Evolutionary conservation across 2,113 vertebrate species (phyloP).

Genomic region (Jaculus jaculus): DNA sequence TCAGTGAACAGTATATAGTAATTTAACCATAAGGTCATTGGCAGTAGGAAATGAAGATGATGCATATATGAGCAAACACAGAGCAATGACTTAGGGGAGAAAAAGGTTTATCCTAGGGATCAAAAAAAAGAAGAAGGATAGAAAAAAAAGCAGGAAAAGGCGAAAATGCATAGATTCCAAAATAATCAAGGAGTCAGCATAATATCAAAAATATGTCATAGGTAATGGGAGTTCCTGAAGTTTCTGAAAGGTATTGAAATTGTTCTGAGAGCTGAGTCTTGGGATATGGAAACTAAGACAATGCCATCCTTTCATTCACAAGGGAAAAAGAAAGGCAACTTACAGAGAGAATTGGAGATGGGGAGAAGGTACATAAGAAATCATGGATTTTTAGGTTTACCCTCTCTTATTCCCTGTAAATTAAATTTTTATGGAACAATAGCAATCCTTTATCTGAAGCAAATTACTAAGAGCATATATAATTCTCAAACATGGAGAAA

Average conservation of each 20-base stretch:
- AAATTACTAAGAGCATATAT: not conserved
- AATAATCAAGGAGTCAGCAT: not conserved
- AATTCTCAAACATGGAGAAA: not conserved
- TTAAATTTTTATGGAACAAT: constrained; percentile 18
- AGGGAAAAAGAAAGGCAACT: not conserved
- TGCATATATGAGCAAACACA: not conserved
- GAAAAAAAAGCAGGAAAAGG: not conserved
- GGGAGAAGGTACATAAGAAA: not conserved
- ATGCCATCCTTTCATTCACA: not conserved
- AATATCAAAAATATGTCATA: not conserved
- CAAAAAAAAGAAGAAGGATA: not conserved
- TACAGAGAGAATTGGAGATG: not conserved
- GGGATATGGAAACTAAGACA: not conserved
- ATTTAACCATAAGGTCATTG: not conserved
- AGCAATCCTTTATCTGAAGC: not conserved
- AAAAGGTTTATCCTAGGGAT: not conserved
- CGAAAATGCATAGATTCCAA: not conserved
- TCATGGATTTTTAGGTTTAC: not conserved
- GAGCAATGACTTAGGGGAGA: not conserved
- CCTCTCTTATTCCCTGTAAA: not conserved
- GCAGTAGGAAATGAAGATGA: not conserved
- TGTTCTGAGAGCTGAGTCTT: not conserved
- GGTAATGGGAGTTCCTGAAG: not conserved
- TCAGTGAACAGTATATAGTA: not conserved
- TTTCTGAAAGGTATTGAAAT: not conserved